Percentiles rank a stretch among this genome's conserved stretches.
Evolutionary conservation across 2,797 vertebrate species (phyloP).

Genomic region (Labroides dimidiatus): DNA sequence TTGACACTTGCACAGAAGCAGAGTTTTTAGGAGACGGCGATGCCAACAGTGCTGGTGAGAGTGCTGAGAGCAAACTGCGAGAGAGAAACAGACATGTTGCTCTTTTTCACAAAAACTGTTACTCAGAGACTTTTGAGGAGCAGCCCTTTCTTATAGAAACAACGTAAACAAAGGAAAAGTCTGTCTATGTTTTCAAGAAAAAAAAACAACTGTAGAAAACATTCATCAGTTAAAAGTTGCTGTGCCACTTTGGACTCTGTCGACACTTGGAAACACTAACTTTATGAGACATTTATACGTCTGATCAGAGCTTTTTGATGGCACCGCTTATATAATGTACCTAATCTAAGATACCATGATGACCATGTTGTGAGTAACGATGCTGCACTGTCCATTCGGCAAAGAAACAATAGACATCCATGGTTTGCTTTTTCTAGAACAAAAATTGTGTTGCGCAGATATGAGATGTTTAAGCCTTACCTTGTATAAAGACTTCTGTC

Average conservation of each 20-base stretch:
- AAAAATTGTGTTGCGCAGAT: constrained; percentile 92
- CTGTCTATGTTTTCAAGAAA: constrained; percentile 84
- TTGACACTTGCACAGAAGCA: constrained; percentile 67
- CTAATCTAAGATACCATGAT: constrained; percentile 82
- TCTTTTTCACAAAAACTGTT: constrained; percentile 86
- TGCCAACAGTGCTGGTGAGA: constrained; percentile 71
- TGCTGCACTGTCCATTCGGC: constrained; percentile 85
- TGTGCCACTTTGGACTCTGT: constrained; percentile 62
- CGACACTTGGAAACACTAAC: constrained; percentile 53
- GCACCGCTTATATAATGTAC: constrained; percentile 84
- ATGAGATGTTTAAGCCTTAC: constrained; percentile 97
- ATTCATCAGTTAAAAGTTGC: constrained; percentile 54
- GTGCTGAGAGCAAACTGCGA: constrained; percentile 81
- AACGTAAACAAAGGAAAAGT: constrained; percentile 77
- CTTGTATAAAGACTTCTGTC: constrained; percentile 91
- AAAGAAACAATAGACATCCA: constrained; percentile 65
- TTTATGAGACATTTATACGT: constrained; percentile 65
- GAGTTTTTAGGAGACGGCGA: constrained; percentile 79
- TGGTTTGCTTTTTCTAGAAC: constrained; percentile 90
- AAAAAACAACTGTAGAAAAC: constrained; percentile 43
- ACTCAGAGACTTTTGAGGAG: constrained; percentile 89
- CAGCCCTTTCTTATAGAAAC: constrained; percentile 86
- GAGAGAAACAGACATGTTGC: constrained; percentile 76
- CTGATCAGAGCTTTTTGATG: constrained; percentile 85
- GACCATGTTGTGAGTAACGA: constrained; percentile 79